Conservation (phyloP, 64 coral and sea anemone species). For the Hydrozoanthus tunicans region DNA sequence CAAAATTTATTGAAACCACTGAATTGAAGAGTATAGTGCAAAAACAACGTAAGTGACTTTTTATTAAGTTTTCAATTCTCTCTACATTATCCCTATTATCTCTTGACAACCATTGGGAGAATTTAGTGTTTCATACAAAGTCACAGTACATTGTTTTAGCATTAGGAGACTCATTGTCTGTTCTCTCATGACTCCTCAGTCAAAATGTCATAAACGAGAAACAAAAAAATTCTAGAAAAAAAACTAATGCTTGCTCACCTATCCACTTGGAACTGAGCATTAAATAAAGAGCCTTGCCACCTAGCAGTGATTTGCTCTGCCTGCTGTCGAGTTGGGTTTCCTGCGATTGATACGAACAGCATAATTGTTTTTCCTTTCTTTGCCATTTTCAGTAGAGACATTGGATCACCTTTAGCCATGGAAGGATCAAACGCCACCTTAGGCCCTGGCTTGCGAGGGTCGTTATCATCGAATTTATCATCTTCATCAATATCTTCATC, state of each 20-base stretch:
- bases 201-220: too few species aligned
- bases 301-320: conserved; percentile 83
- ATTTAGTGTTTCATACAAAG: too few species aligned
- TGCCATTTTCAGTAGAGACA: conserved; percentile 74
- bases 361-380: conserved; percentile 98
- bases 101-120: too few species aligned
- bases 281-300: conserved; percentile 90
- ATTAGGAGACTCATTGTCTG: too few species aligned
- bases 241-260: conserved; percentile 53
- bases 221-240: too few species aligned
- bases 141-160: too few species aligned
- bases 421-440: conserved; percentile 80
- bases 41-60: too few species aligned
- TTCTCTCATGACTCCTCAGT: too few species aligned
- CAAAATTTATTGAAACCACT: too few species aligned
- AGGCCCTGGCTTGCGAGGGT: conserved; percentile 66
- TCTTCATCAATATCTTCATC: conserved; percentile 93
- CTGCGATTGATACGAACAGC: conserved; percentile 86
- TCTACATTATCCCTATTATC: too few species aligned
- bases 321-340: conserved; percentile 67
- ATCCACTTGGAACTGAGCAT: conserved; percentile 95
- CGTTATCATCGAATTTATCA: conserved; percentile 90
- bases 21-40: too few species aligned
- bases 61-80: too few species aligned
- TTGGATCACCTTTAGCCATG: conserved; percentile 83